Conservation (phyloP, 2,113 vertebrate species). For the Donacobius atricapilla region DNA sequence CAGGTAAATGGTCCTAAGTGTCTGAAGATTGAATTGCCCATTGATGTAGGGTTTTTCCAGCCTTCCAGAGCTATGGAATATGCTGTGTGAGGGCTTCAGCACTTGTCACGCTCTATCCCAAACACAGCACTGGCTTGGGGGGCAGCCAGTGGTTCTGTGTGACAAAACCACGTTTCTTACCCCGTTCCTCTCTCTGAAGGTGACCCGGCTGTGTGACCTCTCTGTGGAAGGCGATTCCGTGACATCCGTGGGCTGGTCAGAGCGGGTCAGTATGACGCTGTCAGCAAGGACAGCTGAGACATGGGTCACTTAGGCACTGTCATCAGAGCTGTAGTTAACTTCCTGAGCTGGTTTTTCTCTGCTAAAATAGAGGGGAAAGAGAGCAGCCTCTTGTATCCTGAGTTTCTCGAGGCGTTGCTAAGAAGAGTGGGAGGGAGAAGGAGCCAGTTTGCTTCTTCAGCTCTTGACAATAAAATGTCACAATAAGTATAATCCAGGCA, state of each 20-base stretch:
- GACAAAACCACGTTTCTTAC: background rate
- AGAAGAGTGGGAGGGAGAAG: background rate
- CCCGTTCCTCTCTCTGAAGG: slow-evolving; percentile 66
- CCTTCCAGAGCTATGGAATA: background rate
- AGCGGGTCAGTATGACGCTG: slow-evolving; percentile 79
- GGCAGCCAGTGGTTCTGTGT: background rate
- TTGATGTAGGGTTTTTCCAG: background rate
- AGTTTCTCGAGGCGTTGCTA: background rate
- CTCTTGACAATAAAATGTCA: background rate
- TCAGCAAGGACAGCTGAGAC: background rate
- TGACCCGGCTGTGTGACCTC: slow-evolving; percentile 94
- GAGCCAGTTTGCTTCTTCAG: background rate
- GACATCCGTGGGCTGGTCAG: slow-evolving; percentile 97
- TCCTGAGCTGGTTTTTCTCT: background rate
- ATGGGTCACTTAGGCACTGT: rapidly evolving
- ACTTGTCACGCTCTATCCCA: background rate
- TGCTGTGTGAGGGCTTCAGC: background rate
- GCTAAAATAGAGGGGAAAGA: background rate
- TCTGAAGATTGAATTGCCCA: background rate
- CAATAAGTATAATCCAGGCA: background rate
- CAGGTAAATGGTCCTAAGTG: slow-evolving; percentile 74
- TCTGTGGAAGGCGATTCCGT: slow-evolving; percentile 98
- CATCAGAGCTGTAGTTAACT: background rate
- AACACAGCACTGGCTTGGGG: background rate
- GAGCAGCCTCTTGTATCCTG: background rate